Base-by-base conservation (phyloP, 2,113 vertebrate genomes). In the Corydoras sp. region DNA sequence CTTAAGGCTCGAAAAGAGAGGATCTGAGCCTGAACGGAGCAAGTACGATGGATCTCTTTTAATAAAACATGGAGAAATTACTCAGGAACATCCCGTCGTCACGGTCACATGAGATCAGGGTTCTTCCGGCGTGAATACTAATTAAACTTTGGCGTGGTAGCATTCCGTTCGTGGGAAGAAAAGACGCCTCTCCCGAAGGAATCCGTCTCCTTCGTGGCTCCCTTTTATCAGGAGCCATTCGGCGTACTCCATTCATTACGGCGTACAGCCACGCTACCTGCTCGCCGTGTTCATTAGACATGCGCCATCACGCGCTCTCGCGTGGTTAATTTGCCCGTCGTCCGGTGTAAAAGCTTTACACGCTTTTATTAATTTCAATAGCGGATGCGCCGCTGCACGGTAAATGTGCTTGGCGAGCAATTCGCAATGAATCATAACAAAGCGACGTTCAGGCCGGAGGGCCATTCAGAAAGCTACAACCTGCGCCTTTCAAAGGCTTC, bases 271-370 rank as follows among this genome's bases (percentile, higher is more conserved):
- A 58, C 70, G 54, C 49, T 48, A 68, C 15, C 48, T 53, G 62
- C 56, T 59, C 32, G 15, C 10, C 18, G 62, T 71, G 69, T 77
- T 77, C 72, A 81, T 81, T 77, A 77, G 43, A 48, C 50, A 62
- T 30, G 69, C 56, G 66, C 55, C 61, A 15, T 30, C 10, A 32
- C 35, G 32, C 5, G 43, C 54, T 65, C 78, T 74, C 71, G 24
- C 10, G 58, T 55, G 67, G 58, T 53, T 75, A 71, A 78, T 78
- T 78, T 69, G 72, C 32, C 62, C 71, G 62, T 53, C 71, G 62
- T 53, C 66, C 68, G 18, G 9, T 48, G 50, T n/a, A 49, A 55
- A 74, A 62, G 64, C 72, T 55, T 77, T 75, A 72, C 71, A 63
- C 75, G 65, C 70, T 65, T 62, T 69, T 65, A 71, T 15, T 48